phyloP scores from a whole-genome alignment of 2,888 invertebrate species.

The Tanytarsus gracilentus region DNA sequence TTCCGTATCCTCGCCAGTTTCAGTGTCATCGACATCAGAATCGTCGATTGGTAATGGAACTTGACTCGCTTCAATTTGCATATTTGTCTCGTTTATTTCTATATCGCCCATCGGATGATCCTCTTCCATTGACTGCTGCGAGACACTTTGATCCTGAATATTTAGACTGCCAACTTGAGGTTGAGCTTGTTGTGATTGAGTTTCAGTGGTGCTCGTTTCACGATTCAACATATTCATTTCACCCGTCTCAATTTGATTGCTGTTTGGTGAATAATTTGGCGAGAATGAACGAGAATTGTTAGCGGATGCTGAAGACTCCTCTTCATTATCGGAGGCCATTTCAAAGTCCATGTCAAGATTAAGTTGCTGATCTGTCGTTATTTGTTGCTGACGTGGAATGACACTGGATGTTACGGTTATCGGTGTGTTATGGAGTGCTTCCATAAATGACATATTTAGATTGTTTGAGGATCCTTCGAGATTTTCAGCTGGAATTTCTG shows the following conservation, averaged over 20 bases:
- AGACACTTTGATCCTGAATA: conserved; percentile 29
- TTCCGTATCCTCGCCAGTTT: conserved; percentile 31
- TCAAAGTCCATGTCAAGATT: conserved; percentile 25
- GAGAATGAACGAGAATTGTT: conserved; percentile 27
- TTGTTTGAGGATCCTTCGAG: neutral
- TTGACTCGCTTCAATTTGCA: conserved; percentile 30
- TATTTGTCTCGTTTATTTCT: conserved; percentile 24
- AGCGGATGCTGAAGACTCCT: conserved; percentile 26
- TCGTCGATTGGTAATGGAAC: conserved; percentile 30
- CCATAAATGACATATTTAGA: conserved; percentile 18
- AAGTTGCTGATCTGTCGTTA: conserved; percentile 19
- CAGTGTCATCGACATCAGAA: conserved; percentile 31
- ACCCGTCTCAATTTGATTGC: conserved; percentile 15
- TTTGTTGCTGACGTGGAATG: conserved; percentile 18
- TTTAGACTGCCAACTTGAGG: conserved; percentile 30
- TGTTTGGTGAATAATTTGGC: conserved; percentile 28
- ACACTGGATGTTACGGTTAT: conserved; percentile 10
- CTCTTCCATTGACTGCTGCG: neutral
- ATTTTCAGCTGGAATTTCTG: neutral
- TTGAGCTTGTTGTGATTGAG: conserved; percentile 29
- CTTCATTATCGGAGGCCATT: conserved; percentile 26
- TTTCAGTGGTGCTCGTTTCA: conserved; percentile 20
- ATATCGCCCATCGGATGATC: conserved; percentile 30
- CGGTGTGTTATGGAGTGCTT: neutral
- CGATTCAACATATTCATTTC: conserved; percentile 28